phyloP scores from a whole-genome alignment of 2,797 vertebrate species.

The Ctenosaura bakeri region DNA sequence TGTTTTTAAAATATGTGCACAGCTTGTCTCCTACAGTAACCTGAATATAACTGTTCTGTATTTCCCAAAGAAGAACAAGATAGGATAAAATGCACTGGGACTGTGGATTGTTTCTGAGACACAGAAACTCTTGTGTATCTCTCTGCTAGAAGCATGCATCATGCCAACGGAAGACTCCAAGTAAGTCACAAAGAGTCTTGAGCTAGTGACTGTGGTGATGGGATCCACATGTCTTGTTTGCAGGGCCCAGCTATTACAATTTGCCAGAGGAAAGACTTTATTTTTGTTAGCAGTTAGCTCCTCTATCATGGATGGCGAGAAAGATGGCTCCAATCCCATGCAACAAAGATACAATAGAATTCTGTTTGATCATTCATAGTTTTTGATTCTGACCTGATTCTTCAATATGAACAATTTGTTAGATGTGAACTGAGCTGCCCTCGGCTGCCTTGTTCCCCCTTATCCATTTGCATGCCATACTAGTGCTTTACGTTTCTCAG shows the following conservation, averaged over 20 bases:
- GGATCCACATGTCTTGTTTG: neutral
- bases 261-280: neutral
- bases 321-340: neutral
- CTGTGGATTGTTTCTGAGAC: neutral
- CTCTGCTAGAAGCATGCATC: neutral
- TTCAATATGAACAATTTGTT: neutral
- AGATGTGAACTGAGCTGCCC: neutral
- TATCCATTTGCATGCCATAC: neutral
- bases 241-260: neutral
- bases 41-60: neutral
- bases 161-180: neutral
- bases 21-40: neutral
- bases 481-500: neutral
- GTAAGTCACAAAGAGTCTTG: neutral
- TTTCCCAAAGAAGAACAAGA: neutral
- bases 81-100: neutral
- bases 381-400: neutral
- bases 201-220: neutral
- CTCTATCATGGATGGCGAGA: neutral
- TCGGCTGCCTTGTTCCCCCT: neutral
- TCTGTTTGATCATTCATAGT: neutral
- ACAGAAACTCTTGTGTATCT: neutral
- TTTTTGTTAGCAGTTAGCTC: neutral
- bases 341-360: neutral
- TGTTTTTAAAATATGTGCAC: neutral